Base-by-base conservation (phyloP, 2,113 vertebrate species). In the Fregata magnificens region DNA sequence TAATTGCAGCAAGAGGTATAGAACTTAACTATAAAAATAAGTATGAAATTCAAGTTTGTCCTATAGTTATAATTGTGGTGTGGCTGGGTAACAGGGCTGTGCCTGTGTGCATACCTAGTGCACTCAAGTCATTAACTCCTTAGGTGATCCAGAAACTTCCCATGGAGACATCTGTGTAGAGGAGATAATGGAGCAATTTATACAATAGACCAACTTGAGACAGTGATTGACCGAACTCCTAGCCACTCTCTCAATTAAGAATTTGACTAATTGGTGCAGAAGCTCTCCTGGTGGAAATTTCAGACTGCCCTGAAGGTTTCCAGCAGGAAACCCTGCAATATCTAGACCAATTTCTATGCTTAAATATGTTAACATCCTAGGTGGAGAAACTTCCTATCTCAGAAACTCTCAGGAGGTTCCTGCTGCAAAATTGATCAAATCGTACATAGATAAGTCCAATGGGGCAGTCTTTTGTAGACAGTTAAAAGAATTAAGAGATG, bases 181-280 rank as follows among this genome's bases (percentile, higher is more conserved):
- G 18, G 21, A 95, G 80, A 96, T 94, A 96, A 95, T 79, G 65
- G 84, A 93, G 47, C 40, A 93, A 94, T 96, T 96, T 91, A 95
- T 70, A 94, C 89, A 85, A 82, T 56, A 94, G 77, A 49, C 24
- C 15, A 10, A 71, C 65, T 86, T 89, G 56, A 94, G 81, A 91
- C 49, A 66, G 21, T 79, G 86, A 87, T 63, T 95, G 91, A 94
- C 94, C 28, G 0, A 95, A 87, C 52, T 93, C 61, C 47, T 82
- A 93, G 40, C 69, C 70, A 79, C 61, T 84, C 56, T 93, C 83
- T 86, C 93, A 95, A 93, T 96, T 96, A 96, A 93, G 29, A 16
- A 45, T 95, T 91, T 95, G 65, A 87, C 86, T 96, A 96, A 95
- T 89, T 95, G 93, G 77, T 76, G 44, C 31, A 74, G n/a, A 78